Percentiles rank a stretch among this genome's conserved stretches.
These are phyloP conservation scores for Centropus unirufus DNA, from an alignment of 2,113 vertebrate genomes.

Conservation along the genomic window DNA sequence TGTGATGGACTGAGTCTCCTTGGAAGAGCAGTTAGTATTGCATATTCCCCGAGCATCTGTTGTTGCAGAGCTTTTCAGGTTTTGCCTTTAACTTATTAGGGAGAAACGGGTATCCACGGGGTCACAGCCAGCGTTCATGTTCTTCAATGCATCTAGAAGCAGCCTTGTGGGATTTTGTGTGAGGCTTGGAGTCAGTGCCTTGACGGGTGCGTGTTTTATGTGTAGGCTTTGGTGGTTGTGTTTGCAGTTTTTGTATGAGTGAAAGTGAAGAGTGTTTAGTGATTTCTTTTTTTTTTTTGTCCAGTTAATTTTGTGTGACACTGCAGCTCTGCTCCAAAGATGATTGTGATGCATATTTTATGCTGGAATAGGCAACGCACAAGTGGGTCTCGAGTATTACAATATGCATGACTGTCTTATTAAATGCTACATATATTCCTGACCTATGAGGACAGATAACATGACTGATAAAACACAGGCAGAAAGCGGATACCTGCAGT, in stretches of 20 bases:
- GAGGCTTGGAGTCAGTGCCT: background rate
- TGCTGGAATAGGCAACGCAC: background rate
- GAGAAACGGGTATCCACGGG: background rate
- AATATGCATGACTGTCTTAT: background rate
- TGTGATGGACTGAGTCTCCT: background rate
- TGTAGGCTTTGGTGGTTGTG: background rate
- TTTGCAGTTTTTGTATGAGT: background rate
- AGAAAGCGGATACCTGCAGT: background rate
- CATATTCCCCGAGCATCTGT: background rate
- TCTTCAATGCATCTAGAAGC: background rate
- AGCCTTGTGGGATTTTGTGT: background rate
- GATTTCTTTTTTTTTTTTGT: background rate
- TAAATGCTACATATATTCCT: background rate
- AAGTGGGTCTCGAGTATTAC: background rate
- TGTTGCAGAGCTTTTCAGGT: background rate
- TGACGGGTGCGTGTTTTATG: background rate
- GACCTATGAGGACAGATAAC: background rate
- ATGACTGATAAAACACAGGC: background rate
- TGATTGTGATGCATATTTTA: background rate
- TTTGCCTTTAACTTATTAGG: background rate
- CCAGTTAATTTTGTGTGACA: background rate
- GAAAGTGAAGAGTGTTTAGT: background rate
- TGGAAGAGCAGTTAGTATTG: background rate
- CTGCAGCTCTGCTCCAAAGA: background rate
- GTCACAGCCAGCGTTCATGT: fast-evolving